These are phyloP conservation scores for Pyralis farinalis DNA, from an alignment of 2,888 invertebrate species.

Conservation along the genomic window DNA sequence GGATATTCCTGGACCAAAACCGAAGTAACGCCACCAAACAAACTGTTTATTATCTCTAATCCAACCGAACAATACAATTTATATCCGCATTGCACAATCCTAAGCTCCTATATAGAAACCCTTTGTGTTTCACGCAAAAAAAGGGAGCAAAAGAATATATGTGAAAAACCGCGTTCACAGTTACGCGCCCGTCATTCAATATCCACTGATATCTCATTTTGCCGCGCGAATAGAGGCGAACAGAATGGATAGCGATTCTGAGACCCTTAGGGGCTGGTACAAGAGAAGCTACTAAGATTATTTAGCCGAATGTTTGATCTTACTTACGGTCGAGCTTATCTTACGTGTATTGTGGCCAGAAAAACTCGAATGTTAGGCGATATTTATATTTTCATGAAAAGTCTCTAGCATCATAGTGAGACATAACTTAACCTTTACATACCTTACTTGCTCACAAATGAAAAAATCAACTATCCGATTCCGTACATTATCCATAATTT, in stretches of 20 bases:
- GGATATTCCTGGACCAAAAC: conserved; percentile 18
- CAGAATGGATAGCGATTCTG: conserved; percentile 54
- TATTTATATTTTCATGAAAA: no score
- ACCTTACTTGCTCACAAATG: no score
- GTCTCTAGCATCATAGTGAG: no score
- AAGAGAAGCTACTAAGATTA: no score
- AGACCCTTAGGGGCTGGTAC: conserved; percentile 34
- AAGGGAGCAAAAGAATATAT: conserved; percentile 34
- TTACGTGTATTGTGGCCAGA: no score
- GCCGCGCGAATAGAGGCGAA: conserved; percentile 58
- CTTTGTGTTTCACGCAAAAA: conserved; percentile 39
- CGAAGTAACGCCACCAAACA: conserved; percentile 24
- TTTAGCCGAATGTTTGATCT: no score
- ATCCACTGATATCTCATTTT: conserved; percentile 76
- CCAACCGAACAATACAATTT: conserved; percentile 44
- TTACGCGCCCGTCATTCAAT: conserved; percentile 66
- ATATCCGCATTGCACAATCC: conserved; percentile 35
- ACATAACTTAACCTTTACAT: no score
- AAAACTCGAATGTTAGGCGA: no score
- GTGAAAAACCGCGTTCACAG: conserved; percentile 44
- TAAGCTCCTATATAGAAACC: conserved; percentile 30
- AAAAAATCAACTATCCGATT: no score
- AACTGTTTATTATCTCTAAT: conserved; percentile 47
- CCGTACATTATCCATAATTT: no score
- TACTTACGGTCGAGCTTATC: no score